Base-by-base conservation (phyloP, 2,113 vertebrate species). In the Gymnogyps californianus region DNA sequence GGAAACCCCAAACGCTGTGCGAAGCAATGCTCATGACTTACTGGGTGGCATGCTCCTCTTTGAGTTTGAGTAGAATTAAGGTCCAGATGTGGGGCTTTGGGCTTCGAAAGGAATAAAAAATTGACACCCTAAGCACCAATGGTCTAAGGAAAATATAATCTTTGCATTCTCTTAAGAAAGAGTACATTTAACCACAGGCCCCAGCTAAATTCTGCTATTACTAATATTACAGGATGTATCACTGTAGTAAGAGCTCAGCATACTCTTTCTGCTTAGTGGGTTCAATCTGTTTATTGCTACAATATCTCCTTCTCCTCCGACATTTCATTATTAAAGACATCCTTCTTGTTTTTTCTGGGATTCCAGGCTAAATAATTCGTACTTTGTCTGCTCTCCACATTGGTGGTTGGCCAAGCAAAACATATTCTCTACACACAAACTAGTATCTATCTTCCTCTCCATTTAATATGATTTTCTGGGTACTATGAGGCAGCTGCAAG, bases 261-360 rank as follows among this genome's bases (percentile, higher is more conserved):
- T 62, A 66, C 13, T 93, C 36, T 51, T 88, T 64, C 61, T 78
- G 61, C 47, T 75, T 44, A 87, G 34, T 71, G 80, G 42, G 29
- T 78, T 87, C 78, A 47, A 31, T 69, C 20, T 71, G 51, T 91
- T 94, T 93, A 97, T 92, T 91, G 49, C 72, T 91, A 62, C 77
- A 91, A 54, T 86, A 93, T 54, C 79, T 88, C 32, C 76, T 81
- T 94, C 76, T 94, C 57, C n/a, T 83, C 67, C 7, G 16, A 82
- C 36, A 81, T 72, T 90, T 92, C 44, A 57, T 87, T 97, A 97
- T 97, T 96, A 96, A 95, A 96, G 44, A 51, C 49, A 96, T 97
- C 36, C 40, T 95, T 96, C 87, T 95, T 77, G 11, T 13, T 72
- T 81, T 81, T 52, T 67, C 70, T 80, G 40, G 34, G 44, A 91